Conservation (phyloP, 2,888 invertebrate genomes). For the Drosophila kanekoi region DNA sequence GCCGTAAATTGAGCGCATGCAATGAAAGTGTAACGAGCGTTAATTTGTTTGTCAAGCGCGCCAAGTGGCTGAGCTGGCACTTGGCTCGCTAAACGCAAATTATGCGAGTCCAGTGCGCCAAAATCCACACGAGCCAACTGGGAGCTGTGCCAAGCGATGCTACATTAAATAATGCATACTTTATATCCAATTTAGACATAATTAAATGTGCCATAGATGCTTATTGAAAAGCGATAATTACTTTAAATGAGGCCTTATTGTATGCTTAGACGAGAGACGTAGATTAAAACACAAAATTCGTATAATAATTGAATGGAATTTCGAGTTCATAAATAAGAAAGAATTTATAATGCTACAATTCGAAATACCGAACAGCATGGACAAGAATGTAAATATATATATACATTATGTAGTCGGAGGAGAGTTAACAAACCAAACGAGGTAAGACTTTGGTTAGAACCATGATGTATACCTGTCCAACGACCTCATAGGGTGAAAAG, state of each 20-base stretch:
- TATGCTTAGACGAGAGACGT: background rate
- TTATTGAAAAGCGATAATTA: slow-evolving; percentile 1
- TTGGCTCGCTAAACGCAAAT: slow-evolving; percentile 27
- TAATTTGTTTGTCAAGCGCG: slow-evolving; percentile 69
- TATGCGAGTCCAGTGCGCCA: slow-evolving; percentile 13
- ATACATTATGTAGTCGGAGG: too few species aligned
- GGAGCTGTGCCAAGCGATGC: slow-evolving; percentile 24
- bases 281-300: background rate
- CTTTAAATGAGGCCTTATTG: background rate
- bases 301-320: background rate
- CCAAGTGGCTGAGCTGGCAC: slow-evolving; percentile 35
- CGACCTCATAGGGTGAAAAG: too few species aligned
- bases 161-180: slow-evolving; percentile 11
- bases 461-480: too few species aligned
- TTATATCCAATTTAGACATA: background rate
- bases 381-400: too few species aligned
- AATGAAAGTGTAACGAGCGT: slow-evolving; percentile 76
- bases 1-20: slow-evolving; percentile 66
- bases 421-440: too few species aligned
- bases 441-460: too few species aligned
- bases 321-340: too few species aligned
- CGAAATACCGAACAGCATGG: too few species aligned
- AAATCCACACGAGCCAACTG: slow-evolving; percentile 21
- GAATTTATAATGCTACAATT: too few species aligned
- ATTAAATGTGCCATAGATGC: background rate